A percentile compares a stretch with the other conserved stretches of the same genome.
Evolutionary conservation across 2,888 invertebrate species (phyloP).

Genomic region (Protodeltote pygarga): DNA sequence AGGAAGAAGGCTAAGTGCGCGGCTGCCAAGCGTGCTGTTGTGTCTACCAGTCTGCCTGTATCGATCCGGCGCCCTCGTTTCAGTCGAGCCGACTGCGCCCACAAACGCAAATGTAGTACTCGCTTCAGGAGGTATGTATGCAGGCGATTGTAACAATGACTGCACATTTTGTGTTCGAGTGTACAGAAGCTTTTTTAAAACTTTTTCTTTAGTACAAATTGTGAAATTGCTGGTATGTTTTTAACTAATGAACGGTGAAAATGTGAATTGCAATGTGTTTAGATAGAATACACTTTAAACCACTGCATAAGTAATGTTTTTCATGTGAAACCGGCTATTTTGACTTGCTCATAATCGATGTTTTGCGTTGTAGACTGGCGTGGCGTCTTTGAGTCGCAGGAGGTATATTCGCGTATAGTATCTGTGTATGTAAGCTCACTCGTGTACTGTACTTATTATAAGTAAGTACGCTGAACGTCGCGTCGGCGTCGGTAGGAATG

Average conservation of each 20-base stretch:
- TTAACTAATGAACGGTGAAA: constrained; percentile 22
- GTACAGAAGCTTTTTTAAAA: constrained; percentile 41
- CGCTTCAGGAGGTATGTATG: constrained; percentile 61
- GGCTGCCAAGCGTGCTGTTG: constrained; percentile 60
- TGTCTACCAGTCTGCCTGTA: constrained; percentile 83
- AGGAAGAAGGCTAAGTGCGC: constrained; percentile 43
- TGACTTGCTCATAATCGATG: constrained; percentile 18
- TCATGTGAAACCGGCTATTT: constrained; percentile 25
- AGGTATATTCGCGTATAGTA: constrained; percentile 14
- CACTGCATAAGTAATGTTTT: constrained; percentile 30
- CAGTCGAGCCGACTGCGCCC: constrained; percentile 75
- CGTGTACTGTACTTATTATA: too few species aligned
- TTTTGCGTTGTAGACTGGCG: constrained; percentile 11
- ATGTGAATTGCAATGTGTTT: constrained; percentile 18
- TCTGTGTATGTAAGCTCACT: constrained; percentile 7
- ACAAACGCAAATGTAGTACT: constrained; percentile 63
- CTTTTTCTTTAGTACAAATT: constrained; percentile 43
- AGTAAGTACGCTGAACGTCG: too few species aligned
- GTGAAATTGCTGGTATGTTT: constrained; percentile 36
- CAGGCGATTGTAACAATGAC: constrained; percentile 47
- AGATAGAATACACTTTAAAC: constrained; percentile 24
- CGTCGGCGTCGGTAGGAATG: too few species aligned
- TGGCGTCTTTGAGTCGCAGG: constrained; percentile 24
- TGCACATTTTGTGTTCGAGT: constrained; percentile 33
- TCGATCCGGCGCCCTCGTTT: constrained; percentile 87